A percentile compares a stretch with the other conserved stretches of the same genome.
These are phyloP conservation scores for Phrixothrix hirtus DNA, from an alignment of 2,888 invertebrate species.

Conservation along the genomic window DNA sequence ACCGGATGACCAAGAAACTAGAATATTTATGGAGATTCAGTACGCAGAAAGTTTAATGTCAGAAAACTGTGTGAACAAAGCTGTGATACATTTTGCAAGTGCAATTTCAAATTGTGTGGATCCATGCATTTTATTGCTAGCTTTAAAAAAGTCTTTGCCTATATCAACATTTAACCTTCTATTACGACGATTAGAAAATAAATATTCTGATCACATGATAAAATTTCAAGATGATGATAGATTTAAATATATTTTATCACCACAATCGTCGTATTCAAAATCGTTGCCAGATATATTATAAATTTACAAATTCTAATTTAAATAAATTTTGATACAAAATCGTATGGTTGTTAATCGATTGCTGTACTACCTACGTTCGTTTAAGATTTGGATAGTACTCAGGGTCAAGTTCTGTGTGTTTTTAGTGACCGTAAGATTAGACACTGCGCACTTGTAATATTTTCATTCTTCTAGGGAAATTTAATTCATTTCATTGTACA, in stretches of 20 bases:
- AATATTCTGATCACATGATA: constrained; percentile 20
- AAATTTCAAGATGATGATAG: not conserved
- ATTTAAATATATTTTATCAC: too few species aligned
- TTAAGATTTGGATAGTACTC: not conserved
- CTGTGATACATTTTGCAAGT: constrained; percentile 39
- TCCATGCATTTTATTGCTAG: constrained; percentile 36
- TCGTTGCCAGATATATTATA: too few species aligned
- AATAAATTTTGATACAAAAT: not conserved
- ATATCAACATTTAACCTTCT: constrained; percentile 34
- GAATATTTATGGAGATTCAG: constrained; percentile 39
- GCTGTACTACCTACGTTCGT: not conserved
- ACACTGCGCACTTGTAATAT: constrained; percentile 6
- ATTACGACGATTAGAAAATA: constrained; percentile 29
- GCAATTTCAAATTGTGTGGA: constrained; percentile 39
- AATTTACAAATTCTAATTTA: too few species aligned
- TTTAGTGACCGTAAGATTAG: not conserved
- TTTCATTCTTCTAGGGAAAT: too few species aligned
- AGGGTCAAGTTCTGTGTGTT: constrained; percentile 4
- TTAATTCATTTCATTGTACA: not conserved
- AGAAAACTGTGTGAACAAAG: constrained; percentile 33
- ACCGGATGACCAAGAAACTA: constrained; percentile 16
- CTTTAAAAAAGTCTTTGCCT: constrained; percentile 35
- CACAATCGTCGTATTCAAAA: too few species aligned
- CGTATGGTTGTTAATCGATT: not conserved
- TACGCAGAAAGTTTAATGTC: constrained; percentile 39